Percentiles rank a stretch among this genome's conserved stretches.
These are phyloP conservation scores for Rotaria magnacalcarata DNA, from an alignment of 2,888 invertebrate genomes.

Conservation along the genomic window DNA sequence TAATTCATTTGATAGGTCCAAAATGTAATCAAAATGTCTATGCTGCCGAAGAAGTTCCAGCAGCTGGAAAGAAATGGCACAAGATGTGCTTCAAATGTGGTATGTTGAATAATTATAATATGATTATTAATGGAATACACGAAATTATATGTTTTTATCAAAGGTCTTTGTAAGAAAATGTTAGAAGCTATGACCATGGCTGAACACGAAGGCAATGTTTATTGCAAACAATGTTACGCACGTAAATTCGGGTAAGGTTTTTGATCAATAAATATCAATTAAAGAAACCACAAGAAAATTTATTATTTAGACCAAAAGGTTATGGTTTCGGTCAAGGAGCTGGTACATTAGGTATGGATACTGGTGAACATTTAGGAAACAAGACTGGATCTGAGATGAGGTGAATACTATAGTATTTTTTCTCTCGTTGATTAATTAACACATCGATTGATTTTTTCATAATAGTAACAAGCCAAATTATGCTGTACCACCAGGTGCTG, in stretches of 20 bases:
- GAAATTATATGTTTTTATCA: background rate
- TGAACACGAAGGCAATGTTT: slow-evolving; percentile 83
- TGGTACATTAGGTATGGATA: slow-evolving; percentile 85
- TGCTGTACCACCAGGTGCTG: slow-evolving; percentile 23
- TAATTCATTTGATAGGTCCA: slow-evolving; percentile 65
- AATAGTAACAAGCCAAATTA: slow-evolving; percentile 39
- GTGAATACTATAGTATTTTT: background rate
- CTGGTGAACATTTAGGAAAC: slow-evolving; percentile 77
- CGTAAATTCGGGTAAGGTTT: slow-evolving; percentile 72
- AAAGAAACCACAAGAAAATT: background rate
- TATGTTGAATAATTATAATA: slow-evolving; percentile 73
- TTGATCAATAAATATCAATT: too few relatives aligned
- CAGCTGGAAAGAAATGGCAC: slow-evolving; percentile 96
- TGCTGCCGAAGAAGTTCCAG: slow-evolving; percentile 95
- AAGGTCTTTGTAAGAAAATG: slow-evolving; percentile 81
- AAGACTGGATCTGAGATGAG: slow-evolving; percentile 47
- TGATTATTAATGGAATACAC: slow-evolving; percentile 65
- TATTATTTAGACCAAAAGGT: slow-evolving; percentile 77
- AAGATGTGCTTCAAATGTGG: slow-evolving; percentile 98
- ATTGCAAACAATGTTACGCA: slow-evolving; percentile 87
- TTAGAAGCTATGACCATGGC: slow-evolving; percentile 84
- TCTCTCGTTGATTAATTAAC: background rate
- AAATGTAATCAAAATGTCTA: slow-evolving; percentile 98
- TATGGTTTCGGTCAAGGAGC: slow-evolving; percentile 91
- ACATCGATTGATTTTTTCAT: background rate